These are phyloP conservation scores for Elgaria multicarinata DNA, from an alignment of 2,113 vertebrate species.

Conservation along the genomic window DNA sequence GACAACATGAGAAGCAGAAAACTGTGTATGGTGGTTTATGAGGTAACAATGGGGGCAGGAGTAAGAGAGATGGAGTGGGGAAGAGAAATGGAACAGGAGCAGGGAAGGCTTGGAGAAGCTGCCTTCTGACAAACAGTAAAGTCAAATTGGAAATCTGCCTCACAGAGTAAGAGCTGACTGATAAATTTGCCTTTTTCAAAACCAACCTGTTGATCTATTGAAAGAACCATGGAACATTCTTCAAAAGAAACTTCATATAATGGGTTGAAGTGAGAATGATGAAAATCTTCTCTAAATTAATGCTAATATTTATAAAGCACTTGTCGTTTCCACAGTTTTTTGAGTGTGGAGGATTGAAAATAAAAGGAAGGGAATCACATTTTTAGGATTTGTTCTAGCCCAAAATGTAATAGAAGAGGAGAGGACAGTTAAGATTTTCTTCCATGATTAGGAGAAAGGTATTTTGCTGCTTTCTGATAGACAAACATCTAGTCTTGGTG, in stretches of 20 bases:
- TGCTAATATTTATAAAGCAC: background rate
- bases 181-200: background rate
- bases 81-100: background rate
- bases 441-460: background rate
- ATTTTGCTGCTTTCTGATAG: background rate
- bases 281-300: slow-evolving; percentile 60
- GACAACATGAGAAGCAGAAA: background rate
- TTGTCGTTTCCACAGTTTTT: background rate
- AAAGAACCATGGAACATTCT: slow-evolving; percentile 22
- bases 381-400: background rate
- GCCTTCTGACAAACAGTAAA: too few relatives aligned
- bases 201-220: background rate
- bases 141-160: background rate
- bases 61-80: background rate
- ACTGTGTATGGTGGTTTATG: background rate
- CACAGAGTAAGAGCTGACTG: background rate
- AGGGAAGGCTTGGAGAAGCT: background rate
- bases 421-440: background rate
- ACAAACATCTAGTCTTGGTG: background rate
- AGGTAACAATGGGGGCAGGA: background rate
- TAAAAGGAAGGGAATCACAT: background rate
- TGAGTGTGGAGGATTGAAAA: background rate
- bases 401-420: background rate
- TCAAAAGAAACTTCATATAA: slow-evolving; percentile 69
- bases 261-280: slow-evolving; percentile 50